These are phyloP conservation scores for Symphodus melops DNA, from an alignment of 2,113 vertebrate species.

Conservation along the genomic window DNA sequence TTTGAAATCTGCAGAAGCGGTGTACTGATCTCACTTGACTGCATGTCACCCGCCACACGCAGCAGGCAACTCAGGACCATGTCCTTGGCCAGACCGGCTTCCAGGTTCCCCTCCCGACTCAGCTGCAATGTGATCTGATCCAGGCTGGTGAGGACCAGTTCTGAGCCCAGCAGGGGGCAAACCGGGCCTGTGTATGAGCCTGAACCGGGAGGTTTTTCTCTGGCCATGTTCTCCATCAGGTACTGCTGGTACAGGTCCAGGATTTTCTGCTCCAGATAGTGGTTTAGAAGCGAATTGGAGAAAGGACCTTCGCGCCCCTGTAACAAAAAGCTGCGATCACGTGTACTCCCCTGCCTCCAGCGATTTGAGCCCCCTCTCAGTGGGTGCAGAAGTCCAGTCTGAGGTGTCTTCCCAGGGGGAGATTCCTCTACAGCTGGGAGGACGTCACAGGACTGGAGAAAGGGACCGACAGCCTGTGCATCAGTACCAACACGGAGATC, in stretches of 20 bases:
- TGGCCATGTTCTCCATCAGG: slow-evolving; percentile 88
- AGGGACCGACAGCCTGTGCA: slow-evolving; percentile 83
- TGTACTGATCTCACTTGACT: slow-evolving; percentile 93
- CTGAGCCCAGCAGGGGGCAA: slow-evolving; percentile 89
- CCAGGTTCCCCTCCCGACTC: slow-evolving; percentile 92
- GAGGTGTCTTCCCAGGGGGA: slow-evolving; percentile 30
- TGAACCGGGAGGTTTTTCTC: slow-evolving; percentile 54
- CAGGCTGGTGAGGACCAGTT: slow-evolving; percentile 91
- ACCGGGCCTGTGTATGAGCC: slow-evolving; percentile 69
- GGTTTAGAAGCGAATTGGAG: slow-evolving; percentile 92
- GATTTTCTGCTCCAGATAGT: slow-evolving; percentile 94
- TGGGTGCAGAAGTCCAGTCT: slow-evolving; percentile 41
- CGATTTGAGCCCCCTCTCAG: slow-evolving; percentile 83
- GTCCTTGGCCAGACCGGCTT: slow-evolving; percentile 91
- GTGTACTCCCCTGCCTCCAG: slow-evolving; percentile 86
- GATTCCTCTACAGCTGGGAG: slow-evolving; percentile 83
- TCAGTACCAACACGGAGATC: slow-evolving; percentile 81
- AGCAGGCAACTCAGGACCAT: slow-evolving; percentile 92
- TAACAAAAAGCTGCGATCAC: slow-evolving; percentile 86
- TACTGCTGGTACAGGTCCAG: slow-evolving; percentile 94
- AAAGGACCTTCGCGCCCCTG: slow-evolving; percentile 88
- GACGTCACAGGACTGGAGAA: slow-evolving; percentile 92
- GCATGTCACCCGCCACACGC: slow-evolving; percentile 87
- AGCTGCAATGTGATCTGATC: slow-evolving; percentile 94
- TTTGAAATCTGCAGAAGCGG: slow-evolving; percentile 93